phyloP scores from a whole-genome alignment of 2,888 invertebrate genomes.

The Sinhomidia bicolor region DNA sequence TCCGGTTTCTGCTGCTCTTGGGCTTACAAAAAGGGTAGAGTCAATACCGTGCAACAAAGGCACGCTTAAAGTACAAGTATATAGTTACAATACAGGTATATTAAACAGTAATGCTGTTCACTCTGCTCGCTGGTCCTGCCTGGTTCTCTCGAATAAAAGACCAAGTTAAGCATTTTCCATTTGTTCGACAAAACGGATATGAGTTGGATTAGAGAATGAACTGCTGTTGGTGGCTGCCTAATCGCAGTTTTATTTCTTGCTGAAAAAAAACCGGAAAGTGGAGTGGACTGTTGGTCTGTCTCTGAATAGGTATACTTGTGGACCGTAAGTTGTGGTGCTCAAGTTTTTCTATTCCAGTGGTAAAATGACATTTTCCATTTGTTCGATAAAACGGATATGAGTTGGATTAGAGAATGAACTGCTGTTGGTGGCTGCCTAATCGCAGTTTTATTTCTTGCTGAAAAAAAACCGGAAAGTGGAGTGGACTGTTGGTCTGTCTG shows the following conservation, averaged over 20 bases:
- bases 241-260: constrained; percentile 2
- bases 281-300: background rate
- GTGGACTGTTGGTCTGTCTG: background rate
- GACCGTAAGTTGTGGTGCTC: too few relatives aligned
- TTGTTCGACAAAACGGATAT: background rate
- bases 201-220: background rate
- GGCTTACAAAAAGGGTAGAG: constrained; percentile 10
- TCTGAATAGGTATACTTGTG: background rate
- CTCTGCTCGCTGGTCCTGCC: too few relatives aligned
- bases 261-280: constrained; percentile 4
- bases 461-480: background rate
- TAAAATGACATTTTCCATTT: background rate
- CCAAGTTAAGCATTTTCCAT: too few relatives aligned
- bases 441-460: constrained; percentile 5
- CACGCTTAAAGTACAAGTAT: too few relatives aligned
- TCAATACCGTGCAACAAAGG: background rate
- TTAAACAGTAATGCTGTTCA: too few relatives aligned
- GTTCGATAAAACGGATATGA: constrained; percentile 5
- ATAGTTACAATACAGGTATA: background rate
- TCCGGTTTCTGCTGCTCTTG: constrained; percentile 21
- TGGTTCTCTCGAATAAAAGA: too few relatives aligned
- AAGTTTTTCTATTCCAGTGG: background rate
- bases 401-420: constrained; percentile 10
- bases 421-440: background rate
- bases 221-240: background rate